Conservation (phyloP, 2,113 vertebrate genomes). For the Nansenia antarctica region DNA sequence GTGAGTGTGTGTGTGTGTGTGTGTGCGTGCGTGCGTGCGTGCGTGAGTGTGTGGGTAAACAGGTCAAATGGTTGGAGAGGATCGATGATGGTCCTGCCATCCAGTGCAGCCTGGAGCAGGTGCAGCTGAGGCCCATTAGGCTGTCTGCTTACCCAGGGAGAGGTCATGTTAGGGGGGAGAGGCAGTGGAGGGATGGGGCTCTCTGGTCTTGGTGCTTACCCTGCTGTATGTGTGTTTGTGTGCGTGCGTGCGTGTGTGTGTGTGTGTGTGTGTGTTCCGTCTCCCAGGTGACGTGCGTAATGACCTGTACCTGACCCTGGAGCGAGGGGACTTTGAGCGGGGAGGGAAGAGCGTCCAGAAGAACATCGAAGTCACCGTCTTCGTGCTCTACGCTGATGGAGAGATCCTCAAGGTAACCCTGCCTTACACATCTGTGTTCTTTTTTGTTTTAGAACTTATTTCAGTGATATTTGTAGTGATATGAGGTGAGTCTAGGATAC, state of each 20-base stretch:
- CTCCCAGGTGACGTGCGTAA: constrained; percentile 91
- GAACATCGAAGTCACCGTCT: constrained; percentile 95
- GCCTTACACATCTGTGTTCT: too few relatives aligned
- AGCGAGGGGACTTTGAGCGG: constrained; percentile 94
- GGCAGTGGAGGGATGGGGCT: not conserved
- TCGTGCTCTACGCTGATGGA: constrained; percentile 92
- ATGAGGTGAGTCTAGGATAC: too few relatives aligned
- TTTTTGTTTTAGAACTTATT: too few relatives aligned
- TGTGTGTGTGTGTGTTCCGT: not conserved
- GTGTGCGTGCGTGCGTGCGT: not conserved
- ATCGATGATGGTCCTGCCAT: not conserved
- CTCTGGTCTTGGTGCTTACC: too few relatives aligned
- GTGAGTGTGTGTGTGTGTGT: not conserved
- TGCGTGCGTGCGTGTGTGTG: not conserved
- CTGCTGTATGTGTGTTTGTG: not conserved
- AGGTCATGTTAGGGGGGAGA: not conserved
- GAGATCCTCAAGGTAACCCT: constrained; percentile 94
- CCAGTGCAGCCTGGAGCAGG: not conserved
- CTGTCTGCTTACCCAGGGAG: not conserved
- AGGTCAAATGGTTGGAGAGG: not conserved
- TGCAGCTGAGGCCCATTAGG: not conserved
- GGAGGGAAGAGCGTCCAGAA: constrained; percentile 99
- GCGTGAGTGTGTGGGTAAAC: not conserved
- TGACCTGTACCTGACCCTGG: constrained; percentile 93
- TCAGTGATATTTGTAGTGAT: too few relatives aligned